Conservation (phyloP, 2,113 vertebrate species). For the Crotalus helleri region DNA sequence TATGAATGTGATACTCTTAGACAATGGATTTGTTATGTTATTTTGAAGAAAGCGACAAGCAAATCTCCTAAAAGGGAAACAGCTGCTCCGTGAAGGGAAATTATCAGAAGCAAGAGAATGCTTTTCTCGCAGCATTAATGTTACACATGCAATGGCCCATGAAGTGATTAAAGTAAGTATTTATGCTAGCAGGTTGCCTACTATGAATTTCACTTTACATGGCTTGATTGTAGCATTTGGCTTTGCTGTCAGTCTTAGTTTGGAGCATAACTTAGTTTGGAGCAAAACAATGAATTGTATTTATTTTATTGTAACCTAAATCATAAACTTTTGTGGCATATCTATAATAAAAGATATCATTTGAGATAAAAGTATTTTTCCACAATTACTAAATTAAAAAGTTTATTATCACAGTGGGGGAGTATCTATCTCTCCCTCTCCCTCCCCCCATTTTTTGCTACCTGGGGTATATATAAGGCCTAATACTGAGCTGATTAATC, state of each 20-base stretch:
- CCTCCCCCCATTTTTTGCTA: neutral
- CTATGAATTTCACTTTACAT: neutral
- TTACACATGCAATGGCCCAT: constrained; percentile 91
- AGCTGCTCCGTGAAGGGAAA: constrained; percentile 89
- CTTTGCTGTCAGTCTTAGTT: neutral
- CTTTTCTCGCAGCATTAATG: constrained; percentile 85
- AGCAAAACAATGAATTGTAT: neutral
- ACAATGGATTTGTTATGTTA: neutral
- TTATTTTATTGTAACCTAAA: neutral
- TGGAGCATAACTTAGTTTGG: neutral
- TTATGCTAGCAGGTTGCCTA: neutral
- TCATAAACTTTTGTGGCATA: neutral
- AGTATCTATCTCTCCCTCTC: neutral
- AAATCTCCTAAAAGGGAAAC: constrained; percentile 86
- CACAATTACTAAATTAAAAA: neutral
- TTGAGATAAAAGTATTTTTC: neutral
- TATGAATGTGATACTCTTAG: neutral
- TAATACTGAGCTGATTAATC: neutral
- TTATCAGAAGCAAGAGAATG: constrained; percentile 88
- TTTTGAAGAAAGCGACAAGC: constrained; percentile 81
- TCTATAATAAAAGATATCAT: neutral
- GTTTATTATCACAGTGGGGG: neutral
- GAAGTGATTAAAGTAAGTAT: constrained; percentile 86
- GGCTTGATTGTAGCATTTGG: neutral
- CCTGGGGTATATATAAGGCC: neutral